These are phyloP conservation scores for Aspiorhynchus laticeps DNA, from an alignment of 2,113 vertebrate genomes.

Conservation along the genomic window DNA sequence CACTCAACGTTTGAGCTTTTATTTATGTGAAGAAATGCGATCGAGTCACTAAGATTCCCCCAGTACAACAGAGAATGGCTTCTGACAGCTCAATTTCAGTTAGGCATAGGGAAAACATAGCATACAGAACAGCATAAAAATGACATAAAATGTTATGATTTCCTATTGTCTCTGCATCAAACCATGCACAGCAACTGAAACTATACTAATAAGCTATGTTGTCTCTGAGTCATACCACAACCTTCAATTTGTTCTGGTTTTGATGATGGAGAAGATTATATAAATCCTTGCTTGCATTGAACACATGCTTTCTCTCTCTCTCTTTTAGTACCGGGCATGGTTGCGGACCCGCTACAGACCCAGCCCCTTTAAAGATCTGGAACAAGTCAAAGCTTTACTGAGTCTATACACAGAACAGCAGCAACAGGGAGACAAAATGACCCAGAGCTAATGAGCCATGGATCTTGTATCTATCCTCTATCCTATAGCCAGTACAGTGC, in stretches of 20 bases:
- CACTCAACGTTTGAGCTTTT: not conserved
- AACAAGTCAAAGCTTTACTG: slow-evolving; percentile 78
- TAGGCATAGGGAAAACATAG: not conserved
- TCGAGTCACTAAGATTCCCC: not conserved
- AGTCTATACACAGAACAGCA: slow-evolving; percentile 71
- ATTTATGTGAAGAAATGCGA: not conserved
- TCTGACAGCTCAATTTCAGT: not conserved
- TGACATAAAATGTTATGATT: not conserved
- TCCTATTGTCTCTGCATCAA: not conserved
- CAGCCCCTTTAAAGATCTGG: slow-evolving; percentile 81
- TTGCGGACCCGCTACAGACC: slow-evolving; percentile 73
- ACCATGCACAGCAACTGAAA: slow-evolving; percentile 5
- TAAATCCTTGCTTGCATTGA: not conserved
- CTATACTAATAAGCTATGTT: not conserved
- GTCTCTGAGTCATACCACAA: not conserved
- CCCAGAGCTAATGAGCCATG: slow-evolving; percentile 57
- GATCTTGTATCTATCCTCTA: slow-evolving; percentile 47
- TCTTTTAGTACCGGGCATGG: slow-evolving; percentile 81
- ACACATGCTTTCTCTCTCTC: slow-evolving; percentile 30
- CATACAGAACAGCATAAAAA: not conserved
- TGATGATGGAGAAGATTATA: not conserved
- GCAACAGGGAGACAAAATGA: slow-evolving; percentile 69
- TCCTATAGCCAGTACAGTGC: slow-evolving; percentile 64
- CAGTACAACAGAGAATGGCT: not conserved
- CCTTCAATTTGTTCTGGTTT: not conserved